Evolutionary conservation across 1,140 invertebrate genomes (phyloP).

Genomic region (Cryptotermes secundus): DNA sequence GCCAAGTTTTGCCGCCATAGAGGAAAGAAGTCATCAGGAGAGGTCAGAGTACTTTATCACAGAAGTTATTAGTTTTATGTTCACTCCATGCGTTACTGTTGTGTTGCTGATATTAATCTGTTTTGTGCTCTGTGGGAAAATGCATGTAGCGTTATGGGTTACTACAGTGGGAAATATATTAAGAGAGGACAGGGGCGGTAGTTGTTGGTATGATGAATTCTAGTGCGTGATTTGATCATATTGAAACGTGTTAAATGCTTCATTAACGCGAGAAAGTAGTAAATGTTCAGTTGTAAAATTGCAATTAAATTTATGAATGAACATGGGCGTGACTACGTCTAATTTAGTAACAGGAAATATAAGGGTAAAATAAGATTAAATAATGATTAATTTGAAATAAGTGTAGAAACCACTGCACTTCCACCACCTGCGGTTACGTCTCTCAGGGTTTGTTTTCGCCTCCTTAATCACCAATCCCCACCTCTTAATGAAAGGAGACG

Average conservation of each 20-base stretch:
- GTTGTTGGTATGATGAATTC: neutral
- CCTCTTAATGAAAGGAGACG: no score
- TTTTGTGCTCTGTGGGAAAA: neutral
- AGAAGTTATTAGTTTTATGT: conserved; percentile 15
- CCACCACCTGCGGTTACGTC: no score
- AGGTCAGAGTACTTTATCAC: conserved; percentile 19
- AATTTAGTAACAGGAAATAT: conserved; percentile 20
- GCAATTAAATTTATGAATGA: conserved; percentile 11
- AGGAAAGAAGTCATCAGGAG: conserved; percentile 15
- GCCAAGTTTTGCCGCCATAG: neutral
- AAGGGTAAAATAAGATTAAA: neutral
- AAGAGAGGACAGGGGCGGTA: neutral
- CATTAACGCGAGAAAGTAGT: neutral
- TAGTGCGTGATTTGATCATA: neutral
- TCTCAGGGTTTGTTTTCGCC: no score
- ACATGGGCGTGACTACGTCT: neutral
- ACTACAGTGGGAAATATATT: neutral
- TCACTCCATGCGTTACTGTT: conserved; percentile 3
- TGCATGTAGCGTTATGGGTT: neutral
- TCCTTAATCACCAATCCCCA: no score
- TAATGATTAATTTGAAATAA: neutral
- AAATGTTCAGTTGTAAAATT: conserved; percentile 1
- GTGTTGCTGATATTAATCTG: neutral
- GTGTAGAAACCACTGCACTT: no score
- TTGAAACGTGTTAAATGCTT: conserved; percentile 6